Evolutionary conservation across 2,113 vertebrate genomes (phyloP), one percentile per base, ranked within the genome.

Genomic region (Dicerorhinus sumatrensis): DNA sequence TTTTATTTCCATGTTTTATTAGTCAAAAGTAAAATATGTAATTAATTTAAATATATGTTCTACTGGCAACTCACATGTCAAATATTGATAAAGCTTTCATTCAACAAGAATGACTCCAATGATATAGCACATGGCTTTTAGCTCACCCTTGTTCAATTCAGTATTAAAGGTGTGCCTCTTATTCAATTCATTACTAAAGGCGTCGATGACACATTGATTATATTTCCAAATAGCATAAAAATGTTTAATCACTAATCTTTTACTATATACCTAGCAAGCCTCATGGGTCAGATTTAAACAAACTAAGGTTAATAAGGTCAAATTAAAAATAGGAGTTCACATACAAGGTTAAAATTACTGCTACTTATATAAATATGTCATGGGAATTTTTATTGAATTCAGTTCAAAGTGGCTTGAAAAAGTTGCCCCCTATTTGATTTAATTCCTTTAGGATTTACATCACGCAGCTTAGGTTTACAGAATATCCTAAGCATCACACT

Each of bases 281-380:
- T 23, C 62, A 31, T 21, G 48, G 60, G 76, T 76, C 48, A 83
- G 21, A 88, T 88, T 91, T 62, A 54, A 70, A 29, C 48, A 92
- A 75, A 88, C 77, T 83, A 94, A 75, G 73, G 77, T 84, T 54
- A 82, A 58, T 39, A 83, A 51, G 77, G 84, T 81, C 84, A 81
- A 72, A n/a, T 72, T 62, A 92, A 69, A 88, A 83, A 62, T 31
- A 88, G 51, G 67, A 54, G n/a, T 63, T 46, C 14, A 63, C 11
- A 60, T 29, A 77, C 46, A 80, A 82, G 76, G 39, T 96, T 82
- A 88, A 79, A 91, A 87, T 91, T 54, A 70, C 17, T 81, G 31
- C 14, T 96, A 36, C 11, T 62, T 82, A 79, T 1, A n/a, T 62
- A 84, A 56, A 70, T 46, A 58, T 83, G 67, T 56, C 60, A 75